phyloP scores from a whole-genome alignment of 2,113 vertebrate species.

The Rattus norvegicus region DNA sequence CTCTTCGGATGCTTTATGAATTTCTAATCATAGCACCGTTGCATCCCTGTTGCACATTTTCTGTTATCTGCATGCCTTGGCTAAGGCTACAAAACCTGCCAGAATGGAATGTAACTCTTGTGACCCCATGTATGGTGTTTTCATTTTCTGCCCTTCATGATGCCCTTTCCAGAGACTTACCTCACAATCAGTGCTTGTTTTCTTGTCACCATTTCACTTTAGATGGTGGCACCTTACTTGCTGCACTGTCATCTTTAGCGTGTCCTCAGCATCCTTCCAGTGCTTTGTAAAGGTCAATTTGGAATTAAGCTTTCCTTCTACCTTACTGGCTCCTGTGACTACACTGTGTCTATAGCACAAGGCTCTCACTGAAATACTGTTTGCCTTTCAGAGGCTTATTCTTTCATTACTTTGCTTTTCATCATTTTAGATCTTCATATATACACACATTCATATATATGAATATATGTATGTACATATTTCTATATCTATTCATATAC shows the following conservation, averaged over 20 bases:
- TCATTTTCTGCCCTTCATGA: neutral
- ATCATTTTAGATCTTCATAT: neutral
- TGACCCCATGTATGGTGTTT: accelerated
- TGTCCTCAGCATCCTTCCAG: neutral
- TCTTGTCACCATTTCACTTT: neutral
- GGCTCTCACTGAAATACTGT: neutral
- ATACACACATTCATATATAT: neutral
- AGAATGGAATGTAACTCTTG: neutral
- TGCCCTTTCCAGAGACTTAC: neutral
- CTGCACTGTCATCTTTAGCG: neutral
- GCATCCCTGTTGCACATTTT: neutral
- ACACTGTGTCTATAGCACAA: neutral
- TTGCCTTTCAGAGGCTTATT: neutral
- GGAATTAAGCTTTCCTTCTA: neutral
- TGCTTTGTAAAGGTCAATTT: neutral
- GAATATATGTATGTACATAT: no score
- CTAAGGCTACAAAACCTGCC: neutral
- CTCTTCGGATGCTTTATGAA: neutral
- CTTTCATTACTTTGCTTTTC: neutral
- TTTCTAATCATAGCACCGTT: neutral
- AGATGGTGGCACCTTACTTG: neutral
- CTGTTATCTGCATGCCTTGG: neutral
- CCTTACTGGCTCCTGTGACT: neutral
- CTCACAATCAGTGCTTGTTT: constrained; percentile 8
- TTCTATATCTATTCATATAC: no score